A percentile compares a stretch with the other conserved stretches of the same genome.
Evolutionary conservation across 2,888 invertebrate genomes (phyloP).

Genomic region (Phengaris alcon): DNA sequence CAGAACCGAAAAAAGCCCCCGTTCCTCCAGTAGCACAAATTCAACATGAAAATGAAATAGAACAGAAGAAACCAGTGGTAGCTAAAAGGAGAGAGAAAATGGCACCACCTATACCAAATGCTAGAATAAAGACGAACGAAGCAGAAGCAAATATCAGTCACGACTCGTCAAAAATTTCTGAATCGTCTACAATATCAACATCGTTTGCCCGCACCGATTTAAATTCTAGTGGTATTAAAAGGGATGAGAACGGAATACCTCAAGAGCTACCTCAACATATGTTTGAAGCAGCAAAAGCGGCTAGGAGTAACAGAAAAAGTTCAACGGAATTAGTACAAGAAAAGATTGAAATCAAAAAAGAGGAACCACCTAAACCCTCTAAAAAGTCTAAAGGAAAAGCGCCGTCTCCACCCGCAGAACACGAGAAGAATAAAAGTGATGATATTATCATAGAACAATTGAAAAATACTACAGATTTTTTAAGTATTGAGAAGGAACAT

Average conservation of each 20-base stretch:
- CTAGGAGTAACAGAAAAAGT: conserved; percentile 83
- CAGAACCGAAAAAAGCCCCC: conserved; percentile 47
- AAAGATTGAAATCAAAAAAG: conserved; percentile 55
- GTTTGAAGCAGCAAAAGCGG: conserved; percentile 85
- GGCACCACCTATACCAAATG: conserved; percentile 74
- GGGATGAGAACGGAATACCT: conserved; percentile 81
- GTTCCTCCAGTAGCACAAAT: conserved; percentile 57
- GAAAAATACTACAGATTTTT: conserved; percentile 63
- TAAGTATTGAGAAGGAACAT: conserved; percentile 66
- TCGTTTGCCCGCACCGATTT: conserved; percentile 69
- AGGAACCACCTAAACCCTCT: conserved; percentile 59
- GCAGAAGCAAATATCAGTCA: conserved; percentile 54
- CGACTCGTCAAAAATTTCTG: conserved; percentile 60
- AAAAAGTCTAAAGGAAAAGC: conserved; percentile 86
- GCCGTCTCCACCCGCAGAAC: conserved; percentile 82
- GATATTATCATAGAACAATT: conserved; percentile 71
- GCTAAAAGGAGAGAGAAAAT: conserved; percentile 75
- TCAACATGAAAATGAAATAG: conserved; percentile 75
- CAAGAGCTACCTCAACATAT: conserved; percentile 86
- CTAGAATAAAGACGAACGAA: conserved; percentile 64
- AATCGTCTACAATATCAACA: conserved; percentile 47
- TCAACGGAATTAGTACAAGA: conserved; percentile 58
- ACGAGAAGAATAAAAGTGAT: conserved; percentile 70
- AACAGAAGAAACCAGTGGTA: conserved; percentile 72
- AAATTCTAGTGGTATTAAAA: conserved; percentile 79